phyloP scores from a whole-genome alignment of 2,113 vertebrate species.

The Oreamnos americanus region DNA sequence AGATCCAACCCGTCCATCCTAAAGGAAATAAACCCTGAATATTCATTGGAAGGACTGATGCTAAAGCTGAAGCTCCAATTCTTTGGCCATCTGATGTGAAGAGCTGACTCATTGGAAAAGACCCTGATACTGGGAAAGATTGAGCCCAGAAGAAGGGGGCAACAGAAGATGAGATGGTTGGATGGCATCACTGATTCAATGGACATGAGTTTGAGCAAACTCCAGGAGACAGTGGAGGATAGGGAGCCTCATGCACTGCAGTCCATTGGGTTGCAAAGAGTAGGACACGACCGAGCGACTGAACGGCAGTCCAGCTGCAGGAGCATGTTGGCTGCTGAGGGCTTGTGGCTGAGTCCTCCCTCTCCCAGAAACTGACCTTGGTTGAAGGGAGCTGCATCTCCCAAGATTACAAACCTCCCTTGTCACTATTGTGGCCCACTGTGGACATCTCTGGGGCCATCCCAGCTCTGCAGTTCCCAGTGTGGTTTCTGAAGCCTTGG shows the following conservation, averaged over 20 bases:
- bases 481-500: not conserved
- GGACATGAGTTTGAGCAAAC: not conserved
- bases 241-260: not conserved
- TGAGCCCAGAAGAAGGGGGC: not conserved
- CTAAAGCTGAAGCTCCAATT: not conserved
- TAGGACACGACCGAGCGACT: accelerated
- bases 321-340: not conserved
- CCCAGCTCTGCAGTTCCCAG: not conserved
- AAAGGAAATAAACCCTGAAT: not conserved
- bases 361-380: not conserved
- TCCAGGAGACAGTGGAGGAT: not conserved
- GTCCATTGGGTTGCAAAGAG: not conserved
- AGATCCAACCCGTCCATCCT: not conserved
- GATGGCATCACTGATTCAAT: not conserved
- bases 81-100: not conserved
- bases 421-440: not conserved
- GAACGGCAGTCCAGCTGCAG: not conserved
- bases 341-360: not conserved
- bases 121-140: not conserved
- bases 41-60: not conserved
- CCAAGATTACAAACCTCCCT: not conserved
- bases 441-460: not conserved
- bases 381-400: not conserved
- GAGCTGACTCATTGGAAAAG: accelerated
- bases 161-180: not conserved